Base-by-base conservation (phyloP, 1,140 invertebrate species). In the Hycleus cichorii region DNA sequence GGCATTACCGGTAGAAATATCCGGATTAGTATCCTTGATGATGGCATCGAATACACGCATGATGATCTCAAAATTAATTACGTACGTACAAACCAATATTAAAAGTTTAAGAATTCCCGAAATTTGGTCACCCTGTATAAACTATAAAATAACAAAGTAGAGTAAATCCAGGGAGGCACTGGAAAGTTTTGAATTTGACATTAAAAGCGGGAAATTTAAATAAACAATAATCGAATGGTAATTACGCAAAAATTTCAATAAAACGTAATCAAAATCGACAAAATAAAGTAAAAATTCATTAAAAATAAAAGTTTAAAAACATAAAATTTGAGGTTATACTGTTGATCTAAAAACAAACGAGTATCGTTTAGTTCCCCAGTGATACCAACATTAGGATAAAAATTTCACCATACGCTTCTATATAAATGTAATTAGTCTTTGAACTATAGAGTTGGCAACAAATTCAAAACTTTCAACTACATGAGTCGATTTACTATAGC, bases 11-110 rank as follows among this genome's bases (percentile, higher is more conserved):
- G 93, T 9, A 81, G 80, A 64, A 88, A 88, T 4, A 79, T 95
- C 1, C 83, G 86, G 10, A 82, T 95, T 1, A 84, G 85, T 0
- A 86, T 96, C 49, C 75, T 96, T 5, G 93, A 95, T 71, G 93
- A 96, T 75, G 93, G 90, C 6, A 74, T 93, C 7, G 89, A 93
- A 72, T 82, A 87, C 70, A 85, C 80, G 24, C 90, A 93, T 73
- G 84, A 86, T 0, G 91, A 95, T 72, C 72, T 95, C 1, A 76
- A 74, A 40, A 75, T 75, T 3, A 94, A 93, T 75, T 94, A 92
- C 69, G 89, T 91, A 73, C 11, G 10, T 42, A 42, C 5, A 42
- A 18, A 18, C 18, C 18, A 18, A 18, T 18, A 18, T 18, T 18
- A 18, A 18, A 18, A 18, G 1, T 18, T 18, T 18, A 18, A 18